These are phyloP conservation scores for Drosophila lini DNA, from an alignment of 1,140 invertebrate species.

Conservation along the genomic window DNA sequence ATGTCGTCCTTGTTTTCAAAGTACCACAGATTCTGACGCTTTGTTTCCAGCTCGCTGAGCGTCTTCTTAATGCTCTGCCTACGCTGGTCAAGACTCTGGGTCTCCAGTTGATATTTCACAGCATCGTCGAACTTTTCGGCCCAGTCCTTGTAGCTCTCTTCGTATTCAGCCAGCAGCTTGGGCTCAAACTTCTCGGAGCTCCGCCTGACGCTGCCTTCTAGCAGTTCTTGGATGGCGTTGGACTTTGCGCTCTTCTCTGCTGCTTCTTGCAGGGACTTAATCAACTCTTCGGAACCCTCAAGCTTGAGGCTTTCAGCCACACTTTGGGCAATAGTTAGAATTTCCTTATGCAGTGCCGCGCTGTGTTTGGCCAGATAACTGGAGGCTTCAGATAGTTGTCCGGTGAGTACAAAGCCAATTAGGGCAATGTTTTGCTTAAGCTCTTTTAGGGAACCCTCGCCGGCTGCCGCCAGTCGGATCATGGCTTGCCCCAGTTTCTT, in stretches of 20 bases:
- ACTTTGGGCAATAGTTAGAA: slow-evolving; percentile 82
- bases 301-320: slow-evolving; percentile 23
- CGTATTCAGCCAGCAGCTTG: slow-evolving; percentile 86
- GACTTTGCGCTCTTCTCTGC: slow-evolving; percentile 13
- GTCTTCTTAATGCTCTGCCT: slow-evolving; percentile 87
- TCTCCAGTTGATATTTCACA: slow-evolving; percentile 24
- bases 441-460: slow-evolving; percentile 65
- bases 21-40: slow-evolving; percentile 90
- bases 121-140: slow-evolving; percentile 34
- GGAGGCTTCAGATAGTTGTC: slow-evolving; percentile 87
- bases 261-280: slow-evolving; percentile 22
- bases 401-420: slow-evolving; percentile 88
- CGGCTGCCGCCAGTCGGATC: slow-evolving; percentile 86
- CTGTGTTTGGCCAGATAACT: slow-evolving; percentile 28
- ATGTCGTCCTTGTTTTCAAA: slow-evolving; percentile 91
- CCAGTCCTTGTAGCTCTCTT: slow-evolving; percentile 65
- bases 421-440: slow-evolving; percentile 87
- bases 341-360: slow-evolving; percentile 50
- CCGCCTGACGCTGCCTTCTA: slow-evolving; percentile 35
- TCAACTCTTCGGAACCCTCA: slow-evolving; percentile 20
- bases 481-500: slow-evolving; percentile 44
- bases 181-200: slow-evolving; percentile 85
- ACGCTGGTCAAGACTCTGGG: slow-evolving; percentile 59
- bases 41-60: slow-evolving; percentile 86
- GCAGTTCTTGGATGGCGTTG: slow-evolving; percentile 26